These are phyloP conservation scores for Coluber constrictor DNA, from an alignment of 2,797 vertebrate species.

Conservation along the genomic window DNA sequence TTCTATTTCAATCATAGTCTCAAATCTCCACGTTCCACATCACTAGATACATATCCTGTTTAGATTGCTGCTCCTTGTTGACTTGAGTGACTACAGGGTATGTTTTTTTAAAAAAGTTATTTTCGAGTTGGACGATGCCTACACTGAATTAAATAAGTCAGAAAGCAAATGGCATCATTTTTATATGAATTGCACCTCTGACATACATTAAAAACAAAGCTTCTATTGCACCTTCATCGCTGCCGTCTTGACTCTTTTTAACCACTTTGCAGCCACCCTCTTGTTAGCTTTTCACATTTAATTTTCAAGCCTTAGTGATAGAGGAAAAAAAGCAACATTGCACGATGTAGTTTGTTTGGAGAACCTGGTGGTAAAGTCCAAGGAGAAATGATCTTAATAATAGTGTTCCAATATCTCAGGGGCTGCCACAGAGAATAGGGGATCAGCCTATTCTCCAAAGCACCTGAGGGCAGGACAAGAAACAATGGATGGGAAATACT, in stretches of 20 bases:
- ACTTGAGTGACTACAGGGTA: not conserved
- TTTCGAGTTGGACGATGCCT: not conserved
- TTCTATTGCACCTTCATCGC: not conserved
- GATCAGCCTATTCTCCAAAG: not conserved
- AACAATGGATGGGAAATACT: not conserved
- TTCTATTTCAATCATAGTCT: not conserved
- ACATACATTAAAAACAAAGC: not conserved
- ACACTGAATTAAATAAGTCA: not conserved
- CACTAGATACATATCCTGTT: not conserved
- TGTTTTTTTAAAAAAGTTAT: not conserved
- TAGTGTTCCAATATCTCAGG: not conserved
- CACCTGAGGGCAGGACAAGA: not conserved
- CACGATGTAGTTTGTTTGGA: not conserved
- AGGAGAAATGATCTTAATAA: not conserved
- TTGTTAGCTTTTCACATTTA: not conserved
- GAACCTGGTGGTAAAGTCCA: not conserved
- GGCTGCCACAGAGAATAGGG: not conserved
- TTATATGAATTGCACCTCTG: not conserved
- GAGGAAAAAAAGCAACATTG: not conserved
- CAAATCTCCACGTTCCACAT: not conserved
- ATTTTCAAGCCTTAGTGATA: not conserved
- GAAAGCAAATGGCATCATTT: not conserved
- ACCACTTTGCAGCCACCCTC: not conserved
- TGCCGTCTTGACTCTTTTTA: not conserved
- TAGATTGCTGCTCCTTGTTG: not conserved